phyloP scores from a whole-genome alignment of 2,113 vertebrate species.

The Nanger granti region DNA sequence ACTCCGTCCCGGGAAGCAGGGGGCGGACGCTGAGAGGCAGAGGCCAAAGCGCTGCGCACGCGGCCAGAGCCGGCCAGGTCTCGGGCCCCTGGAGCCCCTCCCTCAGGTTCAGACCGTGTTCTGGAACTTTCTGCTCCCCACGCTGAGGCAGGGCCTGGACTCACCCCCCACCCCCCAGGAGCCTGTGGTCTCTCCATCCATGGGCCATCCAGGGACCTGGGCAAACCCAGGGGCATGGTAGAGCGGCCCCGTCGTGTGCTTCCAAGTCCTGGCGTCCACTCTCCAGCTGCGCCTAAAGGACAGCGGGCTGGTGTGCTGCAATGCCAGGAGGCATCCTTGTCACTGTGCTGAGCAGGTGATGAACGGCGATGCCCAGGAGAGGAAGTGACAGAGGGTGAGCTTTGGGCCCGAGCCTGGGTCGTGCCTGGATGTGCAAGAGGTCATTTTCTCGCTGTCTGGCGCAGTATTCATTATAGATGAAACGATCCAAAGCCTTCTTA shows the following conservation, averaged over 20 bases:
- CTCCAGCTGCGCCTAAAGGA: background rate
- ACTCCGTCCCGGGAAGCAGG: background rate
- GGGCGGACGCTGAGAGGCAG: background rate
- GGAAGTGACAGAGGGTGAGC: background rate
- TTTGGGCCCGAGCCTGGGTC: background rate
- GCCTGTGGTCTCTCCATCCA: fast-evolving
- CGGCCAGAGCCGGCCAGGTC: too few species aligned
- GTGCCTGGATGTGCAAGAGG: background rate
- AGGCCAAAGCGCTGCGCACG: fast-evolving
- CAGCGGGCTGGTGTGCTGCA: too few species aligned
- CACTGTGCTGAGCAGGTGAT: fast-evolving
- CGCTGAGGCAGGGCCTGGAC: fast-evolving
- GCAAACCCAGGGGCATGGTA: background rate
- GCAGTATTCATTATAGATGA: background rate
- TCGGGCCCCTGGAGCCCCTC: background rate
- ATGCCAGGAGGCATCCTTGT: too few species aligned
- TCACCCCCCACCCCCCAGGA: fast-evolving
- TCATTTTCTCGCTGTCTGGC: background rate
- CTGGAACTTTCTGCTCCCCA: fast-evolving
- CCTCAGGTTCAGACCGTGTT: background rate
- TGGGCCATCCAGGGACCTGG: fast-evolving
- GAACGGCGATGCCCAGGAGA: too few species aligned
- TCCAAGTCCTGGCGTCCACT: background rate
- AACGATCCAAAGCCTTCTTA: background rate
- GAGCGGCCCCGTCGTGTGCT: too few species aligned